Conservation (phyloP, 2,888 invertebrate genomes). For the Drosophila cognata region DNA sequence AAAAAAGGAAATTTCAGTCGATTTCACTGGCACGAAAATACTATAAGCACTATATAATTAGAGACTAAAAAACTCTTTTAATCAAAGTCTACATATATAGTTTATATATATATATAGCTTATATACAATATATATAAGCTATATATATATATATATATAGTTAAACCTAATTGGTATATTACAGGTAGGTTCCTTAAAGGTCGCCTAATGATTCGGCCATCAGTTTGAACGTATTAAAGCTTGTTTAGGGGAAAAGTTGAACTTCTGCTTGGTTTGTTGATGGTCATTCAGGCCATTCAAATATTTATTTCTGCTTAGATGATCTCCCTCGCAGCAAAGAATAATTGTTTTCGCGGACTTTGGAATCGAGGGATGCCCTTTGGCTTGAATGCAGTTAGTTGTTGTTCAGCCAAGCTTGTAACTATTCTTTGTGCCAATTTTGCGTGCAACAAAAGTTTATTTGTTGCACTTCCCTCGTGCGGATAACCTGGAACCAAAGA, state of each 20-base stretch:
- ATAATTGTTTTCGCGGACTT: conserved; percentile 22
- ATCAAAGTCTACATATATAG: too few relatives aligned
- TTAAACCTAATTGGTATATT: too few relatives aligned
- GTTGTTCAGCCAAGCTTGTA: conserved; percentile 29
- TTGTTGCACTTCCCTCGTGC: conserved; percentile 65
- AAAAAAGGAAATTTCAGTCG: too few relatives aligned
- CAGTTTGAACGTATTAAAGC: neutral
- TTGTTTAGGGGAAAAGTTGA: neutral
- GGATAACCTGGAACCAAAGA: conserved; percentile 18
- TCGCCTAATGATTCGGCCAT: neutral
- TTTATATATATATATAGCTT: too few relatives aligned
- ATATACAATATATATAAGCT: too few relatives aligned
- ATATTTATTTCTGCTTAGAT: conserved; percentile 18
- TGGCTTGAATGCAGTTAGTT: conserved; percentile 16
- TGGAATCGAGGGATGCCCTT: conserved; percentile 16
- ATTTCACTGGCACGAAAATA: too few relatives aligned
- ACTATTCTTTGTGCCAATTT: conserved; percentile 57
- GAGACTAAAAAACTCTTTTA: too few relatives aligned
- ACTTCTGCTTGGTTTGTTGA: conserved; percentile 12
- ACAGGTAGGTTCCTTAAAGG: neutral
- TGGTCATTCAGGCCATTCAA: conserved; percentile 15
- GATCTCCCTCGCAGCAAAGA: conserved; percentile 2
- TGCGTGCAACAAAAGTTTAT: conserved; percentile 60
- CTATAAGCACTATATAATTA: too few relatives aligned
- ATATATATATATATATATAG: too few relatives aligned